Evolutionary conservation across 2,888 invertebrate species (phyloP).

Genomic region (Tachystola acroxantha): DNA sequence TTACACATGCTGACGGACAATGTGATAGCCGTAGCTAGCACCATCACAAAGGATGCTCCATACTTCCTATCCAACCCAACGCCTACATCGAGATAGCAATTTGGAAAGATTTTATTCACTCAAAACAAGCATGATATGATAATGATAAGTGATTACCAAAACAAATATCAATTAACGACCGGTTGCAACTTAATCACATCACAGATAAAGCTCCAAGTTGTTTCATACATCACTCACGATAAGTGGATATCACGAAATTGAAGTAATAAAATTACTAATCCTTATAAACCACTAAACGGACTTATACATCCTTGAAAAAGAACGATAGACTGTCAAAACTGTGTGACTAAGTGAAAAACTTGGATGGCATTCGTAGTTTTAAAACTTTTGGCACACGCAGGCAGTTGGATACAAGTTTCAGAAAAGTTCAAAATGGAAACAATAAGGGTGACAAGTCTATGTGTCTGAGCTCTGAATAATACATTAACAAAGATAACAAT

Average conservation of each 20-base stretch:
- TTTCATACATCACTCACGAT: neutral
- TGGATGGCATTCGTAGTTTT: conserved; percentile 13
- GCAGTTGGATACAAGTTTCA: conserved; percentile 15
- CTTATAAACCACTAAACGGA: neutral
- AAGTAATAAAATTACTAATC: conserved; percentile 1
- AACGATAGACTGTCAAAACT: conserved; percentile 4
- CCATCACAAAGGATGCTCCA: conserved; percentile 8
- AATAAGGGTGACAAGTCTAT: conserved; percentile 14
- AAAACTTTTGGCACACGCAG: conserved; percentile 21
- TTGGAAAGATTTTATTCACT: neutral
- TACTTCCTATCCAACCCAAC: conserved; percentile 3
- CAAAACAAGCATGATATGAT: no score
- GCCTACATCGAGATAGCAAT: neutral
- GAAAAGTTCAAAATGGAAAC: conserved; percentile 15
- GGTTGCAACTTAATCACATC: conserved; percentile 1
- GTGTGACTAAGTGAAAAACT: conserved; percentile 16
- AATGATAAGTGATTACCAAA: neutral
- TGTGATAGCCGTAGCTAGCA: conserved; percentile 26
- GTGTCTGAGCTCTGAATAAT: conserved; percentile 16
- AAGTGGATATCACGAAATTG: neutral
- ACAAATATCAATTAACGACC: neutral
- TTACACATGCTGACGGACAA: conserved; percentile 43
- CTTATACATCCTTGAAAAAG: neutral
- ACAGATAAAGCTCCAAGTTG: neutral
- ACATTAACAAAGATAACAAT: neutral